Evolutionary conservation across 2,113 vertebrate genomes (phyloP).

Genomic region (Emydura subglobosa): DNA sequence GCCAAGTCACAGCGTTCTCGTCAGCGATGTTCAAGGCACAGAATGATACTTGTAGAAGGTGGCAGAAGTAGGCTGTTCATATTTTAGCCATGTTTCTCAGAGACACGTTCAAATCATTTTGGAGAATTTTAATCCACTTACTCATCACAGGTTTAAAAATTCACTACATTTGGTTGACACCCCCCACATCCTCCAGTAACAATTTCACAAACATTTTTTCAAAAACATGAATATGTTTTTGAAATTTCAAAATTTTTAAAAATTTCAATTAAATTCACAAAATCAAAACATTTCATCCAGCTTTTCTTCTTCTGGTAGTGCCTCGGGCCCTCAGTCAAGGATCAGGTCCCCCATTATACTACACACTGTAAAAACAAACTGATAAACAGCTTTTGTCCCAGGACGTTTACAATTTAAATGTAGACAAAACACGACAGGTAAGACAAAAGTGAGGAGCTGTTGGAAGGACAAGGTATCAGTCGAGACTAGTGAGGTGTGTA

Average conservation of each 20-base stretch:
- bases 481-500: neutral
- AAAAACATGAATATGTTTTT: neutral
- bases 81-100: neutral
- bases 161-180: neutral
- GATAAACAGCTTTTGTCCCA: neutral
- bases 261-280: neutral
- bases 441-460: neutral
- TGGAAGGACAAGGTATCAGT: neutral
- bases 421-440: neutral
- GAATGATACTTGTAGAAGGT: neutral
- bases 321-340: neutral
- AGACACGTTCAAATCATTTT: neutral
- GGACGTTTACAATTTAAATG: neutral
- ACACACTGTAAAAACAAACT: neutral
- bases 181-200: neutral
- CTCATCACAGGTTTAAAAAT: neutral
- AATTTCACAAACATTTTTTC: neutral
- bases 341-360: neutral
- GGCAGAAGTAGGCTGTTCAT: neutral
- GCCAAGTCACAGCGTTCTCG: too few relatives aligned
- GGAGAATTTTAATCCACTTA: neutral
- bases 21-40: too few relatives aligned
- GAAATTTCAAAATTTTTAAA: neutral
- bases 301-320: neutral
- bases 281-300: neutral